These are phyloP conservation scores for Homarus americanus DNA, from an alignment of 1,140 invertebrate genomes.

Conservation along the genomic window DNA sequence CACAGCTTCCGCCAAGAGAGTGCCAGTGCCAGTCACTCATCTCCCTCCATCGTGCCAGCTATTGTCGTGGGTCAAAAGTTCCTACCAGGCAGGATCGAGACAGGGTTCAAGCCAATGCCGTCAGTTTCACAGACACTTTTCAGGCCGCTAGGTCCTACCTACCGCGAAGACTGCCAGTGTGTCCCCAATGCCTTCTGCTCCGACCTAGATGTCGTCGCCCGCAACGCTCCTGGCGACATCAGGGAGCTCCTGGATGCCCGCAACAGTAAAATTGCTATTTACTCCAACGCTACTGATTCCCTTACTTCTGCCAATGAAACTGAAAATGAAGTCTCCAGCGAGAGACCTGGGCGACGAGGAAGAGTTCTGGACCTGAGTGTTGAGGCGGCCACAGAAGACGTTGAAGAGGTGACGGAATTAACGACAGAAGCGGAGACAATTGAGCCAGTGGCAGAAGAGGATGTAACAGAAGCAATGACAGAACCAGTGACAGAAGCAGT, in stretches of 20 bases:
- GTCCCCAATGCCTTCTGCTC: slow-evolving; percentile 63
- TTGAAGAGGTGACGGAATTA: not conserved
- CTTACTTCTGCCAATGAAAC: not conserved
- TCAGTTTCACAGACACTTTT: slow-evolving; percentile 43
- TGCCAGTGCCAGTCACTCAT: not conserved
- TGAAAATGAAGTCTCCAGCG: not conserved
- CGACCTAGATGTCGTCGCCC: slow-evolving; percentile 46
- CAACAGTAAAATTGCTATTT: slow-evolving; percentile 36
- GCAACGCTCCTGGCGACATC: slow-evolving; percentile 36
- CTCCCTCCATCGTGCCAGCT: not conserved
- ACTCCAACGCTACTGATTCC: slow-evolving; percentile 35
- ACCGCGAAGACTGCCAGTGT: slow-evolving; percentile 71
- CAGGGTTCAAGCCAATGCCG: slow-evolving; percentile 45
- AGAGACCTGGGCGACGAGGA: slow-evolving; percentile 19
- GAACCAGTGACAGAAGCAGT: slow-evolving; percentile 42
- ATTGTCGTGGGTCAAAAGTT: slow-evolving; percentile 15
- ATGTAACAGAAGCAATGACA: not conserved
- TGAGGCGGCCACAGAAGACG: not conserved
- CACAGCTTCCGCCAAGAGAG: not conserved
- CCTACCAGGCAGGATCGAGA: slow-evolving; percentile 49
- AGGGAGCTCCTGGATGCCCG: slow-evolving; percentile 66
- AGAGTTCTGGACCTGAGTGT: slow-evolving; percentile 20
- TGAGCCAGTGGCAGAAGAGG: not conserved
- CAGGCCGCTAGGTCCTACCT: slow-evolving; percentile 36
- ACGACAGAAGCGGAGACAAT: slow-evolving; percentile 10